Base-by-base conservation (phyloP, 2,888 invertebrate genomes). In the Drosophila macrospina region DNA sequence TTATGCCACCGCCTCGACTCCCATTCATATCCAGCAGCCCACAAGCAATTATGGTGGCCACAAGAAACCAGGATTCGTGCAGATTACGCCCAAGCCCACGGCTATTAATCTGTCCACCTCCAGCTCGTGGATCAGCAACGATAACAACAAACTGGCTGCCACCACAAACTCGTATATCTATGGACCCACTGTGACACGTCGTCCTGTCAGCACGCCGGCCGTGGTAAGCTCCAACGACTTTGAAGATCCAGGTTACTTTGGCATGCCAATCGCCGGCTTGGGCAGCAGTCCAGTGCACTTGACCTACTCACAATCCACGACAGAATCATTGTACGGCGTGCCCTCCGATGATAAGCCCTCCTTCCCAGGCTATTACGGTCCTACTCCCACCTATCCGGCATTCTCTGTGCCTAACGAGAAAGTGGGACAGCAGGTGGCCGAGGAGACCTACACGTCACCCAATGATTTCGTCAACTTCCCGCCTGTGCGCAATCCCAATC, bases 401-500 rank as follows among this genome's bases (percentile, higher is more conserved):
- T 92, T 91, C 74, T 83, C 89, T 5, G 86, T 92, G 13, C 92
- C 92, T 4, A 91, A 90, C 28, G 89, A 90, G 44, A 91, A 89
- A 47, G 51, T 88, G 0, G 85, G 80, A n/a, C 75, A 83, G 10
- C 74, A 74, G 0, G 39, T 82, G 6, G 82, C 89, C 65, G 90
- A 90, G 39, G 95, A 95, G 78, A 93, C 94, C 6, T 95, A 95
- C 71, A 95, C 96, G 0, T 94, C 94, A 0, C 93, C 94, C 0
- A 95, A 96, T 82, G 95, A 96, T 69, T 92, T 95, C 20, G 95
- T 95, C 34, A 96, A 96, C 81, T 97, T 97, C 92, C 97, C 97
- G 13, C 97, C 97, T 0, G 97, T 97, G 0, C 93, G 97, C 47
- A 96, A 97, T 90, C 97, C 97, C 0, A 95, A 96, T 92, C 92